These are phyloP conservation scores for Marronus borbonicus DNA, from an alignment of 2,888 invertebrate genomes.

Conservation along the genomic window DNA sequence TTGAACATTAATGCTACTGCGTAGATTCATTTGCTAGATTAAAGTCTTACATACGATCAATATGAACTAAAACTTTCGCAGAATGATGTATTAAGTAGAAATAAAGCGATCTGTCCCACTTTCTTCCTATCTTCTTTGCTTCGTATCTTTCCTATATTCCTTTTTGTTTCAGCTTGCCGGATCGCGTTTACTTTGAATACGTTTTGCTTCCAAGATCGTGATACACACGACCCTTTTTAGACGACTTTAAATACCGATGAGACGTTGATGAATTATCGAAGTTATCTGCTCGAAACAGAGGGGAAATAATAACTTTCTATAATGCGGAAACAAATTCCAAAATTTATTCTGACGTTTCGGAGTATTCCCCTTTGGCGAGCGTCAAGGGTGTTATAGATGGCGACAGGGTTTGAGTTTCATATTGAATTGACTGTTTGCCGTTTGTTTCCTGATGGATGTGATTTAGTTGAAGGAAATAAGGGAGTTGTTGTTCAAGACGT, in stretches of 20 bases:
- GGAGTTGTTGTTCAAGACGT: too few species aligned
- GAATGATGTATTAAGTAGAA: not conserved
- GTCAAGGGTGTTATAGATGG: not conserved
- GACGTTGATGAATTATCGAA: conserved; percentile 18
- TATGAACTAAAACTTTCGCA: conserved; percentile 5
- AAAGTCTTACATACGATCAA: too few species aligned
- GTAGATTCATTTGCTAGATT: too few species aligned
- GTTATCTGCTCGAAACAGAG: not conserved
- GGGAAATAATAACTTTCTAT: conserved; percentile 21
- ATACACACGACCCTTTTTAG: not conserved
- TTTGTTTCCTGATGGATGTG: not conserved
- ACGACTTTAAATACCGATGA: conserved; percentile 15
- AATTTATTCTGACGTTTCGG: not conserved
- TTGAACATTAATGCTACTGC: too few species aligned
- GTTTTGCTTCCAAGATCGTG: not conserved
- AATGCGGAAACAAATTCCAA: not conserved
- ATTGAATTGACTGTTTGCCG: not conserved
- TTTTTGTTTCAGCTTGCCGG: not conserved
- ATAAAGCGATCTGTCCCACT: not conserved
- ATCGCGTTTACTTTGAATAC: conserved; percentile 20
- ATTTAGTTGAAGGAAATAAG: not conserved
- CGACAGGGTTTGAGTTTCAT: too few species aligned
- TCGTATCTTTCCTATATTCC: not conserved
- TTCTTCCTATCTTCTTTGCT: not conserved
- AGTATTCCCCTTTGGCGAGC: not conserved